Conservation (phyloP, 2,888 invertebrate genomes). For the Polydrusus tereticollis region DNA sequence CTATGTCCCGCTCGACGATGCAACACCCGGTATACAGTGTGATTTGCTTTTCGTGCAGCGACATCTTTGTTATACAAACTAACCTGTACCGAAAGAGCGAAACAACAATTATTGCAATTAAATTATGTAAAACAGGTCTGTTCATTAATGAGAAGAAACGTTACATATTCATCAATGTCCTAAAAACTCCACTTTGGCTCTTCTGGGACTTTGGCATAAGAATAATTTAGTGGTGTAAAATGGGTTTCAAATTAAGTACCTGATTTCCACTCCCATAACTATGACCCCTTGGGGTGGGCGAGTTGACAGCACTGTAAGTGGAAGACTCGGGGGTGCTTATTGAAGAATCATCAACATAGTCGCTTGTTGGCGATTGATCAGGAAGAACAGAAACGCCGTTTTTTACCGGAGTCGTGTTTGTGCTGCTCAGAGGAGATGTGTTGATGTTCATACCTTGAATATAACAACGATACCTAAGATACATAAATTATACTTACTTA, state of each 20-base stretch:
- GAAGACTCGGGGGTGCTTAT: slow-evolving; percentile 67
- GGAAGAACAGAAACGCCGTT: slow-evolving; percentile 53
- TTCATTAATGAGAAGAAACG: no score
- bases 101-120: no score
- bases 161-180: no score
- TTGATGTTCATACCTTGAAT: slow-evolving; percentile 68
- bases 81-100: no score
- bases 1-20: no score
- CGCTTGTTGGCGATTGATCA: slow-evolving; percentile 70
- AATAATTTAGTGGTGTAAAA: no score
- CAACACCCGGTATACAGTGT: no score
- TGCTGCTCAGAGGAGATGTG: slow-evolving; percentile 64
- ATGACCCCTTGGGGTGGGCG: slow-evolving; percentile 53
- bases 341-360: slow-evolving; percentile 70
- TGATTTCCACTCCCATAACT: slow-evolving; percentile 29
- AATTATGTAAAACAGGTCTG: no score
- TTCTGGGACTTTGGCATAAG: no score
- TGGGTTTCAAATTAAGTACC: slow-evolving; percentile 5
- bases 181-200: no score
- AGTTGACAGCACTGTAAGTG: slow-evolving; percentile 64
- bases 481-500: background rate
- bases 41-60: no score
- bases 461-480: background rate
- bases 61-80: no score
- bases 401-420: slow-evolving; percentile 63